These are phyloP conservation scores for Gnathonemus longibarbis DNA, from an alignment of 2,113 vertebrate genomes.

Conservation along the genomic window DNA sequence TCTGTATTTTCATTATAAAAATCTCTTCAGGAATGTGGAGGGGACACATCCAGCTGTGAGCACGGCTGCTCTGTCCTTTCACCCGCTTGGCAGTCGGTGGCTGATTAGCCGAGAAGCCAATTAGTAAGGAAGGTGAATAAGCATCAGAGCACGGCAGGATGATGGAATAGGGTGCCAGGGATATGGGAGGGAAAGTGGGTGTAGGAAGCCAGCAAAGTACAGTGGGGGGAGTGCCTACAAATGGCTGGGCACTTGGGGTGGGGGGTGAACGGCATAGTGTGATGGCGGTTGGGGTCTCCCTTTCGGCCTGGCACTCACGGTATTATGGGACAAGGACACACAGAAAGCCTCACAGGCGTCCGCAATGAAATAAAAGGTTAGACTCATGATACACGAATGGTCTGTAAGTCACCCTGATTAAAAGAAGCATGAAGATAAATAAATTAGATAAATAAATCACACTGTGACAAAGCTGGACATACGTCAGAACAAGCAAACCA, in stretches of 20 bases:
- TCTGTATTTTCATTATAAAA: slow-evolving; percentile 39
- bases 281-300: not conserved
- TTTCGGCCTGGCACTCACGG: not conserved
- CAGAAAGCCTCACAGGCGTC: not conserved
- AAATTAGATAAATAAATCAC: not conserved
- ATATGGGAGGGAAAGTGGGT: not conserved
- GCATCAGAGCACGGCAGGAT: slow-evolving; percentile 50
- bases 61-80: slow-evolving; percentile 43
- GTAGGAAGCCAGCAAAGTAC: no score
- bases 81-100: slow-evolving; percentile 53
- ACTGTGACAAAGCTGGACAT: not conserved
- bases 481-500: not conserved
- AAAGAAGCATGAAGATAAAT: not conserved
- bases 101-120: slow-evolving; percentile 63
- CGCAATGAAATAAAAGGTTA: not conserved
- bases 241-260: not conserved
- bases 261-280: not conserved
- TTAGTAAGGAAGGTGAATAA: slow-evolving; percentile 59
- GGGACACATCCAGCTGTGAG: slow-evolving; percentile 48
- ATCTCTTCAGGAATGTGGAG: slow-evolving; percentile 48
- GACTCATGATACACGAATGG: not conserved
- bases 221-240: not conserved
- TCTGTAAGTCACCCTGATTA: not conserved
- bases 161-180: slow-evolving; percentile 1
- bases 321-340: not conserved